A percentile compares a stretch with the other conserved stretches of the same genome.
Conservation (phyloP, 1,140 invertebrate genomes). For the Ectropis grisescens region DNA sequence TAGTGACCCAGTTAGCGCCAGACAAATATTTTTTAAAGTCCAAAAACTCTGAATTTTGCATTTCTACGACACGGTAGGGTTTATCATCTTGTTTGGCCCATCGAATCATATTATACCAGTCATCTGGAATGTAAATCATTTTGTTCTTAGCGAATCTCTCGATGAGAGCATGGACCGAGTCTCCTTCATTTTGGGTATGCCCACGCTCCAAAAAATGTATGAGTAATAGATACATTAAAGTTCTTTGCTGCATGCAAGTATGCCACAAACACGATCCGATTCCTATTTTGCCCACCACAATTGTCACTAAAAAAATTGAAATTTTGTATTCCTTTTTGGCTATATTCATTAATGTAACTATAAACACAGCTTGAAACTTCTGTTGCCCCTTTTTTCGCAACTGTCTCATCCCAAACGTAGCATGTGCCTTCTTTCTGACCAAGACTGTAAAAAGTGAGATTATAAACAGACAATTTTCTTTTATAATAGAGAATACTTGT, state of each 20-base stretch:
- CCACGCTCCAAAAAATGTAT: conserved; percentile 6
- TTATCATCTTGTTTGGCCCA: conserved; percentile 3
- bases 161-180: too few relatives aligned
- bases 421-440: too few relatives aligned
- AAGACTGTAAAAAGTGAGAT: too few relatives aligned
- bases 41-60: conserved; percentile 2
- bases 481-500: too few relatives aligned
- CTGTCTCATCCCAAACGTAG: conserved; percentile 9
- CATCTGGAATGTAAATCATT: conserved; percentile 1
- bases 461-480: too few relatives aligned
- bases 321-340: conserved; percentile 1
- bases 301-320: conserved; percentile 3
- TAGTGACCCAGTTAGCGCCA: conserved; percentile 7
- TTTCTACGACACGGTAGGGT: conserved; percentile 3
- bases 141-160: conserved; percentile 4
- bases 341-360: conserved; percentile 4
- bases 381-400: conserved; percentile 9
- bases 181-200: conserved; percentile 6
- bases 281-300: background rate
- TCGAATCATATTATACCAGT: conserved; percentile 4
- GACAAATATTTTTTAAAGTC: conserved; percentile 4
- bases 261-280: background rate
- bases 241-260: background rate
- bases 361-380: conserved; percentile 9
- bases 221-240: conserved; percentile 1